Conservation (phyloP, 2,797 vertebrate species). For the Antennarius maculatus region DNA sequence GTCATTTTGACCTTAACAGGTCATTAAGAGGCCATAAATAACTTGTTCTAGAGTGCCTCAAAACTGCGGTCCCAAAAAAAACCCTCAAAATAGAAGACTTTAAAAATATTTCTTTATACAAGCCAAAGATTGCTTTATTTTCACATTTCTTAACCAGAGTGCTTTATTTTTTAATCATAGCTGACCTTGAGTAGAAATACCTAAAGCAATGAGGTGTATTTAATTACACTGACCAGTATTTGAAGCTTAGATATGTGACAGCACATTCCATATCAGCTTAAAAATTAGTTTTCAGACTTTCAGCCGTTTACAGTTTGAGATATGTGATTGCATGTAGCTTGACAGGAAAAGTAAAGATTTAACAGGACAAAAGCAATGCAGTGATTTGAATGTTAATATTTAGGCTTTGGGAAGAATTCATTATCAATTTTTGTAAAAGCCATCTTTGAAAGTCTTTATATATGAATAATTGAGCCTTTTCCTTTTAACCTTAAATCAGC, state of each 20-base stretch:
- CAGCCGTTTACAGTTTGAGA: neutral
- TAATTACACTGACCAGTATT: conserved; percentile 10
- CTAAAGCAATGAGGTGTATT: conserved; percentile 5
- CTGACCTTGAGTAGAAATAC: neutral
- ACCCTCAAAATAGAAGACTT: conserved; percentile 12
- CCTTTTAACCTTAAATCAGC: neutral
- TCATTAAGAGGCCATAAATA: conserved; percentile 20
- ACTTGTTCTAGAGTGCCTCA: conserved; percentile 10
- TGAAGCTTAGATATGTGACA: conserved; percentile 25
- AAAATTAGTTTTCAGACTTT: neutral
- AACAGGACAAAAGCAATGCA: neutral
- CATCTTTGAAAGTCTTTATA: neutral
- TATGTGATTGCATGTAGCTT: neutral
- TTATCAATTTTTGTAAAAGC: neutral
- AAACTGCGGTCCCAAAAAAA: conserved; percentile 1
- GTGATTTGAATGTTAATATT: conserved; percentile 5
- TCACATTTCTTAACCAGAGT: conserved; percentile 18
- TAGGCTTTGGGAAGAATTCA: neutral
- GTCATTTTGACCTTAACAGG: neutral
- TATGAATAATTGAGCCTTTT: neutral
- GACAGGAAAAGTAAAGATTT: neutral
- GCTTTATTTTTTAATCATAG: conserved; percentile 16
- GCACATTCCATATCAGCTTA: conserved; percentile 21
- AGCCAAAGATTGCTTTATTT: conserved; percentile 49
- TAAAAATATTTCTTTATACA: conserved; percentile 57